These are phyloP conservation scores for Bettongia penicillata DNA, from an alignment of 2,113 vertebrate genomes.

Conservation along the genomic window DNA sequence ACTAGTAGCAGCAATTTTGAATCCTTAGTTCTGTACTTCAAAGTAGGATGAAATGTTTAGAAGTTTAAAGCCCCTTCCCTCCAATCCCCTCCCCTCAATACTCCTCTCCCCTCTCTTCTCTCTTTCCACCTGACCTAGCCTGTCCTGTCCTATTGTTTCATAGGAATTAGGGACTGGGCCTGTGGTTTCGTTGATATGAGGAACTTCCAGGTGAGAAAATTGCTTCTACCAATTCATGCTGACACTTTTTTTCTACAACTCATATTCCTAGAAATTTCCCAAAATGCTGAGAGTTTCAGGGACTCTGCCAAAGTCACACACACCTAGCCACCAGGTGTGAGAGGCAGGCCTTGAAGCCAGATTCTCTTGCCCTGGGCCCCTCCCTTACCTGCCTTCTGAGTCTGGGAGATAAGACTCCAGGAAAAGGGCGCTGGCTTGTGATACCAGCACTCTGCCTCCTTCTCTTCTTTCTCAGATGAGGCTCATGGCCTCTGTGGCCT, in stretches of 20 bases:
- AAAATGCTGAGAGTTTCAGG: neutral
- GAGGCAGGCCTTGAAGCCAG: neutral
- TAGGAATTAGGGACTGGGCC: too few species aligned
- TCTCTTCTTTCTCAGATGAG: neutral
- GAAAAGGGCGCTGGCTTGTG: neutral
- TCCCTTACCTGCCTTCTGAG: neutral
- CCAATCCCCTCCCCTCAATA: neutral
- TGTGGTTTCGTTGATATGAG: too few species aligned
- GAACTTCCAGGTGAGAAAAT: too few species aligned
- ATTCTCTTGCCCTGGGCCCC: too few species aligned
- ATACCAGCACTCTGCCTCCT: neutral
- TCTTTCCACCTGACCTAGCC: neutral
- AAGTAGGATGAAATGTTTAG: neutral
- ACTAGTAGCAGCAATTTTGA: conserved; percentile 17
- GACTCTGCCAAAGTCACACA: neutral
- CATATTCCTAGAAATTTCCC: neutral
- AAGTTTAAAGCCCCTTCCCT: neutral
- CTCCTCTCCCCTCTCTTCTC: neutral
- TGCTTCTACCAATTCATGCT: too few species aligned
- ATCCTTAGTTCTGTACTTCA: neutral
- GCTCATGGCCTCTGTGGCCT: neutral
- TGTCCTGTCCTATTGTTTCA: neutral
- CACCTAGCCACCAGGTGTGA: neutral
- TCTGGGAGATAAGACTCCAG: too few species aligned
- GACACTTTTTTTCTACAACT: too few species aligned